These are phyloP conservation scores for Spatulosminthurus flaviceps DNA, from an alignment of 2,888 invertebrate genomes.

Conservation along the genomic window DNA sequence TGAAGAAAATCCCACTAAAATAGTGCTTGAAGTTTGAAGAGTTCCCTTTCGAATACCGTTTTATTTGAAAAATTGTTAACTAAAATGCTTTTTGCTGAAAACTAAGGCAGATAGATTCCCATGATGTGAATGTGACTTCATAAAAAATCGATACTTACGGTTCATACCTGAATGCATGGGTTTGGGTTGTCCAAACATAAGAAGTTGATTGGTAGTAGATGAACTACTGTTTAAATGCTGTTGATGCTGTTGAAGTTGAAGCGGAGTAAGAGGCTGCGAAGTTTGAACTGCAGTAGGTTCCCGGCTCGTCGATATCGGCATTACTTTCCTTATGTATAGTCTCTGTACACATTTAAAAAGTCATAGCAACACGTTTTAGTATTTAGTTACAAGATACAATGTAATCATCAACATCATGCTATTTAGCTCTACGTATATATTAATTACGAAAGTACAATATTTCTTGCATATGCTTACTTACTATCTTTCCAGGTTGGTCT, in stretches of 20 bases:
- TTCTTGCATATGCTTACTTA: too few species aligned
- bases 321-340: constrained; percentile 39
- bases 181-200: constrained; percentile 52
- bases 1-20: too few species aligned
- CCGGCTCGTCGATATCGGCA: constrained; percentile 49
- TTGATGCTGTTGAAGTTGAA: constrained; percentile 33
- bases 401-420: background rate
- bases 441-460: too few species aligned
- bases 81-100: background rate
- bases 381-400: background rate
- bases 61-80: background rate
- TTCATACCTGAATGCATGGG: constrained; percentile 53
- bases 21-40: too few species aligned
- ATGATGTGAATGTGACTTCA: background rate
- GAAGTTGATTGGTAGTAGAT: constrained; percentile 36
- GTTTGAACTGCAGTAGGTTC: constrained; percentile 45
- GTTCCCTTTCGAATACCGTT: too few species aligned
- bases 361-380: constrained; percentile 2
- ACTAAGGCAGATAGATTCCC: background rate
- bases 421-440: background rate
- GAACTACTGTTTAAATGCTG: constrained; percentile 43
- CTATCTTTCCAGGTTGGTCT: too few species aligned
- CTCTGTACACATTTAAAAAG: constrained; percentile 34
- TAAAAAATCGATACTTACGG: background rate
- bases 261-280: constrained; percentile 40